These are phyloP conservation scores for Montipora efflorescens DNA, from an alignment of 64 coral and sea anemone genomes.

Conservation along the genomic window DNA sequence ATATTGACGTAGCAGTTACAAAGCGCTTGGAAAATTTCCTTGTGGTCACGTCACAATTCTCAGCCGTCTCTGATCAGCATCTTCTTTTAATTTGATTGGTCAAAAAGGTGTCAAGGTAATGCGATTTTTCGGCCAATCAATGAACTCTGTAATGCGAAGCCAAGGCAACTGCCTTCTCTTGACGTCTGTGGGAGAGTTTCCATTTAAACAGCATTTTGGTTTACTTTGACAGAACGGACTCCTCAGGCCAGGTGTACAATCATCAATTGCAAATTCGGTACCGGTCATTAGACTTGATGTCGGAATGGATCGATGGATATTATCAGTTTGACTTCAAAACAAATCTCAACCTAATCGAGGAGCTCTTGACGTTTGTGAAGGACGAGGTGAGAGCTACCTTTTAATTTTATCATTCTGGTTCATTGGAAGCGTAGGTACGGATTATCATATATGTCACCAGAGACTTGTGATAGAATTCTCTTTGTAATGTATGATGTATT, in stretches of 20 bases:
- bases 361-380: slow-evolving; percentile 72
- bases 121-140: background rate
- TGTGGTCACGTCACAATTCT: too few relatives aligned
- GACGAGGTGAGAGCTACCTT: slow-evolving; percentile 77
- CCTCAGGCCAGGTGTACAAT: slow-evolving; percentile 54
- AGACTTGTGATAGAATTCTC: too few relatives aligned
- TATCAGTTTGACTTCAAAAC: slow-evolving; percentile 88
- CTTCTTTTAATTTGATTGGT: background rate
- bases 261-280: slow-evolving; percentile 91
- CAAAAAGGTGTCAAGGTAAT: background rate
- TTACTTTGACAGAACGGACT: slow-evolving; percentile 23
- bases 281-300: slow-evolving; percentile 76
- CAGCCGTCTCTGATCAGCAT: too few relatives aligned
- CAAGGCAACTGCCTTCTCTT: too few relatives aligned
- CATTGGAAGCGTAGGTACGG: background rate
- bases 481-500: too few relatives aligned
- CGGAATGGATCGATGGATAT: slow-evolving; percentile 87
- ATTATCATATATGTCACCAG: too few relatives aligned
- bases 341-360: slow-evolving; percentile 56
- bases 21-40: too few relatives aligned
- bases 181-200: background rate
- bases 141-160: background rate
- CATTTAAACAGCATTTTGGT: background rate
- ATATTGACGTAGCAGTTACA: background rate
- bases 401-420: too few relatives aligned